These are phyloP conservation scores for Micronycteris hirsuta DNA, from an alignment of 2,113 vertebrate species.

Conservation along the genomic window DNA sequence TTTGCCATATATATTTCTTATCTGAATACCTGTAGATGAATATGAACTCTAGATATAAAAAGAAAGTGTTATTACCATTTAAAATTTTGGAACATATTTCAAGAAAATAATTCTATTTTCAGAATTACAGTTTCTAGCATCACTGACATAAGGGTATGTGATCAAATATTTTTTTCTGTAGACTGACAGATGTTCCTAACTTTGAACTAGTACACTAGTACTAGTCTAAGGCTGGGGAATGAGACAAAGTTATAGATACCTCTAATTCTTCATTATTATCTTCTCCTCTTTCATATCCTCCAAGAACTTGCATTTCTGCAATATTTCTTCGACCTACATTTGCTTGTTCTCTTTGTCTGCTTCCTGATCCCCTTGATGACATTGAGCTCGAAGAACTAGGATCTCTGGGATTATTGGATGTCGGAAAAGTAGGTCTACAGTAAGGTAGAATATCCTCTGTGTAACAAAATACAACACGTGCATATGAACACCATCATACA, in stretches of 20 bases:
- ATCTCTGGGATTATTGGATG: conserved; percentile 93
- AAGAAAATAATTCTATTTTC: not conserved
- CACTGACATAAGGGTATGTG: not conserved
- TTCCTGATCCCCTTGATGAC: conserved; percentile 97
- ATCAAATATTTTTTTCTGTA: not conserved
- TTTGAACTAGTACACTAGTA: not conserved
- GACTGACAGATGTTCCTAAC: not conserved
- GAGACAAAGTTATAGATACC: conserved; percentile 78
- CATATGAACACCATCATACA: not conserved
- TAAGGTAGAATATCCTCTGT: conserved; percentile 97
- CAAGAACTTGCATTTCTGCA: conserved; percentile 91
- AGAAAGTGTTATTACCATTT: not conserved
- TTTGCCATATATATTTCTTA: not conserved
- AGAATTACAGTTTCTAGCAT: not conserved
- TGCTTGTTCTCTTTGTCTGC: conserved; percentile 90
- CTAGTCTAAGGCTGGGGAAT: not conserved
- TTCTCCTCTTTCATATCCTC: conserved; percentile 90
- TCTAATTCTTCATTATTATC: conserved; percentile 93
- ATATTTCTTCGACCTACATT: conserved; percentile 89
- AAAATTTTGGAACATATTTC: not conserved
- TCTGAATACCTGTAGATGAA: not conserved
- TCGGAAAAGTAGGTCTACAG: conserved; percentile 96
- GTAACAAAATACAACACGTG: conserved; percentile 67
- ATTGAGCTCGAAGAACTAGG: conserved; percentile 98
- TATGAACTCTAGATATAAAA: not conserved